Evolutionary conservation across 2,888 invertebrate genomes (phyloP), one percentile per base, ranked within the genome.

Genomic region (Cheilosia scutellata): DNA sequence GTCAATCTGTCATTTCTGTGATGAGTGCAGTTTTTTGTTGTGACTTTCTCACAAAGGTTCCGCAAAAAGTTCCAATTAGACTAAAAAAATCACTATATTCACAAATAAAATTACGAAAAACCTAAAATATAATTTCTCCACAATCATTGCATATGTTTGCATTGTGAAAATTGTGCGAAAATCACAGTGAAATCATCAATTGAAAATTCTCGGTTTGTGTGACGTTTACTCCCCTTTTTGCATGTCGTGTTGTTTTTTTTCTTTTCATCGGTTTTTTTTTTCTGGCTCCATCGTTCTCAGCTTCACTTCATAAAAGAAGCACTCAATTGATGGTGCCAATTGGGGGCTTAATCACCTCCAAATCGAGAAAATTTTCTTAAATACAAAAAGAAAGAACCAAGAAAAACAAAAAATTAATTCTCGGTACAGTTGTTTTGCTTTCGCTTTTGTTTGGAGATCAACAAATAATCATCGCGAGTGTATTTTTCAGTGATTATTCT

Each of bases 191-290:
- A 77, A 68, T 66, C 49, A 51, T 68, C 63, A 49, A 72, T 62
- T 86, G 76, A 82, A 86, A 86, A 86, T 66, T 55, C 42, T 65
- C 44, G 16, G 57, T 71, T 82, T 63, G 37, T 58, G 76, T 87
- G 87, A 87, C 87, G 82, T 87, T 82, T 82, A 66, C 82, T 82
- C 87, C 87, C 87, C 82, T 82, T 87, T 82, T 87, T 82, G 77
- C 82, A 80, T 74, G 80, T 80, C 76, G 71, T 80, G 65, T 65
- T 63, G 65, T 66, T 75, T 70, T 58, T 20, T 1, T 29, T 5
- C 13, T 37, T 37, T 44, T 60, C 29, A 16, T 58, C 37, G 55
- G 47, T 44, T 68, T 58, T 70, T 70, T 53, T 37, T 44, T 27
- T 11, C 7, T 44, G n/a, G 31, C 68, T 37, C 37, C 70, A 49